These are phyloP conservation scores for Drosophila percnosoma DNA, from an alignment of 2,888 invertebrate species.

Conservation along the genomic window DNA sequence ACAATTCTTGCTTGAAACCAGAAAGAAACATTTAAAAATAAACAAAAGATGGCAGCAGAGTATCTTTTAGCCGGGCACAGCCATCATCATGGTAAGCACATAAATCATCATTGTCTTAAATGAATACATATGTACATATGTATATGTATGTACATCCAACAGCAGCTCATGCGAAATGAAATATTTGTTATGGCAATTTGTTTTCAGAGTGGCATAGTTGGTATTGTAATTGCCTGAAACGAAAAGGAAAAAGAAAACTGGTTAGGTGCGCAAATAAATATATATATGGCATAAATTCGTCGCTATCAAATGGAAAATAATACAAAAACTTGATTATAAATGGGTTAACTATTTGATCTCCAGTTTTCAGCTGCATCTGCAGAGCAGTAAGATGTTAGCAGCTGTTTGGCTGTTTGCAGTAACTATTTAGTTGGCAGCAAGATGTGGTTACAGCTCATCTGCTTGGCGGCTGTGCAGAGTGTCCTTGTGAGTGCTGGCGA, in stretches of 20 bases:
- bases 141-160: background rate
- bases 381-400: constrained; percentile 1
- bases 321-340: constrained; percentile 43
- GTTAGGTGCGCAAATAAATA: constrained; percentile 33
- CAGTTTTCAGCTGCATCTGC: background rate
- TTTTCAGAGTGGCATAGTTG: constrained; percentile 29
- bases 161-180: background rate
- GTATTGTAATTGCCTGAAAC: no score
- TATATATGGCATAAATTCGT: background rate
- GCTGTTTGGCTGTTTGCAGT: constrained; percentile 28
- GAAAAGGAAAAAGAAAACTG: constrained; percentile 29
- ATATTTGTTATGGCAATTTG: constrained; percentile 45
- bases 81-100: no score
- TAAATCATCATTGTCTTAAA: background rate
- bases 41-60: background rate
- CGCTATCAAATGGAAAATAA: background rate
- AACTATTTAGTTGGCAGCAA: constrained; percentile 31
- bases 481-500: background rate
- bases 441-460: constrained; percentile 55
- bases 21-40: background rate
- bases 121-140: background rate
- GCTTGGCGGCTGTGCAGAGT: background rate
- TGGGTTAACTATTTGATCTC: constrained; percentile 7
- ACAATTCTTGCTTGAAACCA: background rate
- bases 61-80: background rate